Conservation (phyloP, 2,888 invertebrate genomes). For the Sinotaia quadrata region DNA sequence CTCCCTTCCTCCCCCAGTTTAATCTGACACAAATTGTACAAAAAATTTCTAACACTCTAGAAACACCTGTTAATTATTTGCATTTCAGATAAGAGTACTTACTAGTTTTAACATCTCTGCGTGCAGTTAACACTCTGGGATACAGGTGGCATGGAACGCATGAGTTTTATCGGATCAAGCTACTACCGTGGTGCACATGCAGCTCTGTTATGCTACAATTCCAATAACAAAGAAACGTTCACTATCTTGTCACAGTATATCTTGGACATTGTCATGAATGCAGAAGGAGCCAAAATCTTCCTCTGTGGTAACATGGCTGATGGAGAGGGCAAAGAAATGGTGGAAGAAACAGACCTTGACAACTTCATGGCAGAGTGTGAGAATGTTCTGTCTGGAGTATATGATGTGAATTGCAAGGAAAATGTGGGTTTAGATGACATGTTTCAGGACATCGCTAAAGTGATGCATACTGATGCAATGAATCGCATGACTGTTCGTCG, state of each 20-base stretch:
- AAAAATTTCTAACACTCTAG: too few relatives aligned
- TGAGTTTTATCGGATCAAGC: conserved; percentile 93
- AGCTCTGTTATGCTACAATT: conserved; percentile 90
- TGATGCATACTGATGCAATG: conserved; percentile 55
- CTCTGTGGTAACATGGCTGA: conserved; percentile 83
- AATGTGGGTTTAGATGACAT: conserved; percentile 89
- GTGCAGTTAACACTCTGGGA: conserved; percentile 93
- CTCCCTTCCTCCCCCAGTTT: too few relatives aligned
- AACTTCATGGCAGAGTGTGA: conserved; percentile 90
- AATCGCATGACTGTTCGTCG: conserved; percentile 56
- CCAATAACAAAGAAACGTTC: conserved; percentile 93
- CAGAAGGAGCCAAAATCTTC: conserved; percentile 93
- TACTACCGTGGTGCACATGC: conserved; percentile 97
- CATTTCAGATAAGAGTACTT: too few relatives aligned
- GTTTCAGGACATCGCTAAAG: conserved; percentile 87
- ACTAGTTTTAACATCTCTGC: too few relatives aligned
- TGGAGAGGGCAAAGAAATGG: conserved; percentile 81
- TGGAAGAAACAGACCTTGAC: conserved; percentile 90
- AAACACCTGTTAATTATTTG: too few relatives aligned
- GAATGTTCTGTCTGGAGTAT: conserved; percentile 88
- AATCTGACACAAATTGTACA: too few relatives aligned
- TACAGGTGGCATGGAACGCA: conserved; percentile 96
- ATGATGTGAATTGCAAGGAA: conserved; percentile 91
- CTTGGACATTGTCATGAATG: conserved; percentile 87
- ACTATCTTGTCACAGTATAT: conserved; percentile 92